These are phyloP conservation scores for Drosophila suboccidentalis DNA, from an alignment of 2,888 invertebrate genomes.

Conservation along the genomic window DNA sequence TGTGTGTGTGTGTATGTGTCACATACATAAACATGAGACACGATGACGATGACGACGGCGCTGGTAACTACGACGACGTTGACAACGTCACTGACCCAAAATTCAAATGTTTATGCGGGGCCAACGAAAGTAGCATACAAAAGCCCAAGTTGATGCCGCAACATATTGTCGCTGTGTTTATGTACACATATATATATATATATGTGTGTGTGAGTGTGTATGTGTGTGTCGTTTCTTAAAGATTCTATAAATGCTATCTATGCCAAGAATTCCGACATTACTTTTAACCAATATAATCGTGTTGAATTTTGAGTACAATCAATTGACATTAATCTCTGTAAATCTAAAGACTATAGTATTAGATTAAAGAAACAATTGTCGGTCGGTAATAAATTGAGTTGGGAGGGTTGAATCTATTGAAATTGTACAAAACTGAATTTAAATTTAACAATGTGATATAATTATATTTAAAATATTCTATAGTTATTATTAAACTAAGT, in stretches of 20 bases:
- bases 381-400: too few relatives aligned
- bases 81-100: slow-evolving; percentile 72
- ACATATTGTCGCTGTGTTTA: slow-evolving; percentile 20
- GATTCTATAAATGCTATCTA: slow-evolving; percentile 11
- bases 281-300: slow-evolving; percentile 8
- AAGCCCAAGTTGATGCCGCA: slow-evolving; percentile 15
- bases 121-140: slow-evolving; percentile 42
- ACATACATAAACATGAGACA: slow-evolving; percentile 71
- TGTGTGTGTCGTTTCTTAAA: not conserved
- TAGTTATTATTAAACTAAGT: too few relatives aligned
- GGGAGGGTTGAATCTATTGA: not conserved
- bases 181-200: not conserved
- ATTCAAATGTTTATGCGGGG: slow-evolving; percentile 75
- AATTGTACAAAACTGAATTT: too few relatives aligned
- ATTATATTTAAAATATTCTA: too few relatives aligned
- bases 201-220: not conserved
- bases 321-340: not conserved
- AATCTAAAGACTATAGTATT: not conserved
- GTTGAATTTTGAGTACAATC: not conserved
- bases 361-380: too few relatives aligned
- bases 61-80: not conserved
- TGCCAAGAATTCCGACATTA: slow-evolving; percentile 24
- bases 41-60: not conserved
- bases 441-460: not conserved
- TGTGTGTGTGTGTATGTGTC: slow-evolving; percentile 39